Evolutionary conservation across 2,888 invertebrate species (phyloP).

Genomic region (Meganola albula): DNA sequence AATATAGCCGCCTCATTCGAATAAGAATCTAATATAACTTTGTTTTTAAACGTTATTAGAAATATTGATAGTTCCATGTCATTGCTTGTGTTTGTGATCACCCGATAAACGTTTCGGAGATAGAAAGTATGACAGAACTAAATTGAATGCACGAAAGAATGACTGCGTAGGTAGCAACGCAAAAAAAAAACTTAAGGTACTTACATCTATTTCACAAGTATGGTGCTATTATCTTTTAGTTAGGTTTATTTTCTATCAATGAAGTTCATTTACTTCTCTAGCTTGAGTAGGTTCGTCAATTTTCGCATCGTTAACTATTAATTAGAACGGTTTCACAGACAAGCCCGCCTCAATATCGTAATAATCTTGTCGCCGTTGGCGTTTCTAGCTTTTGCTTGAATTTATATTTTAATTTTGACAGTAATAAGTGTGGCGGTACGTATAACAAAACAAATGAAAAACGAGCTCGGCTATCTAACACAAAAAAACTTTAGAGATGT

Average conservation of each 20-base stretch:
- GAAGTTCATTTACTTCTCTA: conserved; percentile 15
- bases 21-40: conserved; percentile 70
- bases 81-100: conserved; percentile 71
- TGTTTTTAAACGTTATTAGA: conserved; percentile 76
- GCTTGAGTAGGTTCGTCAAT: conserved; percentile 31
- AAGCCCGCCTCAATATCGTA: conserved; percentile 51
- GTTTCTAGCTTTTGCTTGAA: conserved; percentile 47
- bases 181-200: conserved; percentile 43
- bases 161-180: conserved; percentile 52
- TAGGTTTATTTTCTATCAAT: conserved; percentile 27
- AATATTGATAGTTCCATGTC: conserved; percentile 78
- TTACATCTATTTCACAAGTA: conserved; percentile 43
- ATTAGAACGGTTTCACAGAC: conserved; percentile 47
- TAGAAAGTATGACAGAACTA: conserved; percentile 68
- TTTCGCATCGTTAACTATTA: conserved; percentile 49
- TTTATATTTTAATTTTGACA: conserved; percentile 66
- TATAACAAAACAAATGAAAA: conserved; percentile 68
- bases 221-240: conserved; percentile 26
- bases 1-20: conserved; percentile 66
- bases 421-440: conserved; percentile 56
- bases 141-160: conserved; percentile 57
- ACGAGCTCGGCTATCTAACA: conserved; percentile 55
- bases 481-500: conserved; percentile 63
- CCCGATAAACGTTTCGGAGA: conserved; percentile 64
- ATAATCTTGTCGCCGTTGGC: conserved; percentile 66